Base-by-base conservation (phyloP, 2,113 vertebrate species). In the Cyanoliseus patagonus region DNA sequence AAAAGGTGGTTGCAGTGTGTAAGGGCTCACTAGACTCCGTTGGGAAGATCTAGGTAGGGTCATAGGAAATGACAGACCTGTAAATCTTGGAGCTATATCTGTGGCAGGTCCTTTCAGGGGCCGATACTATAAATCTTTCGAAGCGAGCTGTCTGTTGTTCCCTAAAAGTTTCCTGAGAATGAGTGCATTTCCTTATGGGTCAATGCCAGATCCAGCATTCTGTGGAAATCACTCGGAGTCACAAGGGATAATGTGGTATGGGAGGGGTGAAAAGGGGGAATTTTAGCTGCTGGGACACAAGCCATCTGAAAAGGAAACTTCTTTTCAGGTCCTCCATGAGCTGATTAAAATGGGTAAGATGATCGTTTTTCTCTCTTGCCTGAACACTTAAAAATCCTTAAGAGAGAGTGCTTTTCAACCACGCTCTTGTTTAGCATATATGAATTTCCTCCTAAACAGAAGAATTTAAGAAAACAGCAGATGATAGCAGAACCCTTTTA, bases 381-480 rank as follows among this genome's bases (percentile, higher is more conserved):
- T 92, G 93, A 96, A 69, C 57, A 57, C 83, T 95, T 91, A 69
- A 30, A 92, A 92, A 73, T 82, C 64, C 92, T 95, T 92, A 94
- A 79, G 81, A 92, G 53, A 94, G 37, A 79, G 41, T 47, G 95
- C 86, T 90, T 96, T 96, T 91, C 62, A 94, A 80, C 82, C 62
- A 91, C 57, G 17, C 57, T 95, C 83, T 86, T 46, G 67, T 68
- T 93, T 94, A 95, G 91, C 86, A 94, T 94, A 62, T 82, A 91
- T 83, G 94, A 96, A 95, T 89, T 94, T 95, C 81, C 74, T 88
- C 37, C 12, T 42, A 59, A 94, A 85, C 37, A 83, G 77, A 86
- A 92, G 88, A 96, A 79, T 76, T 92, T 79, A 52, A 51, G 73
- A 94, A 94, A 94, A 78, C 52, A 82, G 88, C 95, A 79, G 95